Percentiles rank a stretch among this genome's conserved stretches.
Evolutionary conservation across 2,113 vertebrate species (phyloP).

Genomic region (Acinonyx jubatus): DNA sequence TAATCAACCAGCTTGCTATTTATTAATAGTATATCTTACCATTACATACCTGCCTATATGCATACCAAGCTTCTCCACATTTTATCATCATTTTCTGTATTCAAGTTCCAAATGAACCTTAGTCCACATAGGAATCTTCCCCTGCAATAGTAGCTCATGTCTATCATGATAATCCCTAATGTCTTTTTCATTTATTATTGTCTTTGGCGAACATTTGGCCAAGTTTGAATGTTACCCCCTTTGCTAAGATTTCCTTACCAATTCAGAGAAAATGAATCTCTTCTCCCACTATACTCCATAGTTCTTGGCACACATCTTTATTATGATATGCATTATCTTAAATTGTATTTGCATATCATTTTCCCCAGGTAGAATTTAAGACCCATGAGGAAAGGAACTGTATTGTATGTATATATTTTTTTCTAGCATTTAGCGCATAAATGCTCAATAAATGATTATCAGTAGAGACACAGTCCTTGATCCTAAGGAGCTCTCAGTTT

Average conservation of each 20-base stretch:
- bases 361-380: conserved; percentile 1
- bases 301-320: background rate
- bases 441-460: background rate
- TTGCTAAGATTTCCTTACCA: background rate
- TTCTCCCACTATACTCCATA: background rate
- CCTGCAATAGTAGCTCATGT: background rate
- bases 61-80: background rate
- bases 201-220: background rate
- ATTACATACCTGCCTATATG: background rate
- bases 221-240: background rate
- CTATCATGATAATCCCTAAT: background rate
- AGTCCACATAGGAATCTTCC: background rate
- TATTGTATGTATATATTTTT: background rate
- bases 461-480: background rate
- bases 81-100: background rate
- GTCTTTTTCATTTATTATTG: background rate
- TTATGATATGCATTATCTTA: background rate
- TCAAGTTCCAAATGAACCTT: background rate
- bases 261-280: background rate
- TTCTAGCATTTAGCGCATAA: background rate
- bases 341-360: background rate
- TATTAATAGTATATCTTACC: background rate
- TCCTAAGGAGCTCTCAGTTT: background rate
- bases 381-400: background rate
- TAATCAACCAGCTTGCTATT: background rate